Conservation (phyloP, 2,113 vertebrate species). For the Ramphastos sulfuratus region DNA sequence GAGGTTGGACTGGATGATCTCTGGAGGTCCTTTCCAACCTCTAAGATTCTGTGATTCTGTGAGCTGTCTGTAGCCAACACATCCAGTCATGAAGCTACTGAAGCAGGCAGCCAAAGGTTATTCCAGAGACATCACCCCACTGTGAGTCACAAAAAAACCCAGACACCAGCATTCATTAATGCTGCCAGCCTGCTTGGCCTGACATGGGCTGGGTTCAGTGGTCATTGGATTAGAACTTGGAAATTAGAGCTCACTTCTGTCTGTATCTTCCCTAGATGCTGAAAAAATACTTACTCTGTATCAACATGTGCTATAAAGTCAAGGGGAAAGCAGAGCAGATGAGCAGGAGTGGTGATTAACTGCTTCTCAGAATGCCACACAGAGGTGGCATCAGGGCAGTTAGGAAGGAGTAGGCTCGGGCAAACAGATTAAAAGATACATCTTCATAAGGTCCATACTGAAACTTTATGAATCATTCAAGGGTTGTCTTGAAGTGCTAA, state of each 20-base stretch:
- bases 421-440: not conserved
- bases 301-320: not conserved
- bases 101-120: not conserved
- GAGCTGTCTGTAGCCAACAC: not conserved
- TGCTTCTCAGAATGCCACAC: not conserved
- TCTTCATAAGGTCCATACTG: not conserved
- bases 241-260: not conserved
- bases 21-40: too few relatives aligned
- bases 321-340: not conserved
- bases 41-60: not conserved
- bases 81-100: not conserved
- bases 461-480: not conserved
- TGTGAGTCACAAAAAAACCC: slow-evolving; percentile 4
- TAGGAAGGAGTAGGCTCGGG: not conserved
- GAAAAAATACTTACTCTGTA: not conserved
- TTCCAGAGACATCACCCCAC: not conserved
- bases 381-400: not conserved
- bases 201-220: slow-evolving; percentile 13
- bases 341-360: not conserved
- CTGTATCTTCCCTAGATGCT: not conserved
- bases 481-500: not conserved
- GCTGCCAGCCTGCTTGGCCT: slow-evolving; percentile 18
- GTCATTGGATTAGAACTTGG: slow-evolving; percentile 11
- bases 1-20: too few relatives aligned
- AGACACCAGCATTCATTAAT: not conserved